These are phyloP conservation scores for Zaprionus capensis DNA, from an alignment of 1,140 invertebrate species.

Conservation along the genomic window DNA sequence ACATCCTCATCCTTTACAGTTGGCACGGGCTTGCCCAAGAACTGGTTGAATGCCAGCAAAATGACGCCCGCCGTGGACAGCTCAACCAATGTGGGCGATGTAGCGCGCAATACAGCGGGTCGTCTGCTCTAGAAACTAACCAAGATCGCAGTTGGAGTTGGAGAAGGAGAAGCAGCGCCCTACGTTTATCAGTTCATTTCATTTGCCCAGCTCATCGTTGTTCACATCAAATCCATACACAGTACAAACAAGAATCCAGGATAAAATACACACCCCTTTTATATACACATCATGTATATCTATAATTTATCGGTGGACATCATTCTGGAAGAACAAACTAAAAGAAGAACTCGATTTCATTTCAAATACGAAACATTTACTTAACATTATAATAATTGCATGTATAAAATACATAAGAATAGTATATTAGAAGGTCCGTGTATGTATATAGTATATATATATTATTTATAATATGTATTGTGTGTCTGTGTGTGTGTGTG, in stretches of 20 bases:
- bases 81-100: constrained; percentile 56
- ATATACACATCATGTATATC: background rate
- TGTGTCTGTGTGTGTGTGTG: constrained; percentile 37
- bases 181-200: background rate
- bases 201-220: background rate
- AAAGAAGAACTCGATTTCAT: constrained; percentile 12
- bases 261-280: no score
- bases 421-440: constrained; percentile 70
- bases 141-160: background rate
- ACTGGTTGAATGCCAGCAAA: constrained; percentile 68
- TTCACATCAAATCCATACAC: constrained; percentile 10
- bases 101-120: constrained; percentile 69
- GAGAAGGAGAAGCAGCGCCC: background rate
- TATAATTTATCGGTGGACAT: background rate
- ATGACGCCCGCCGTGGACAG: constrained; percentile 28
- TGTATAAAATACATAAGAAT: constrained; percentile 83
- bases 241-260: constrained; percentile 4
- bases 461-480: constrained; percentile 7
- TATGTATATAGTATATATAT: constrained; percentile 31
- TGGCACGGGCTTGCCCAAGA: constrained; percentile 71
- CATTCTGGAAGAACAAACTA: background rate
- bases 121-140: constrained; percentile 50
- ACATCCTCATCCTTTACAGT: constrained; percentile 63
- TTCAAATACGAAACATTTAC: constrained; percentile 75
- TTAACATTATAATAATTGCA: constrained; percentile 73